A percentile compares a stretch with the other conserved stretches of the same genome.
Evolutionary conservation across 2,888 invertebrate species (phyloP).

Genomic region (Acanthosepion esculentum): DNA sequence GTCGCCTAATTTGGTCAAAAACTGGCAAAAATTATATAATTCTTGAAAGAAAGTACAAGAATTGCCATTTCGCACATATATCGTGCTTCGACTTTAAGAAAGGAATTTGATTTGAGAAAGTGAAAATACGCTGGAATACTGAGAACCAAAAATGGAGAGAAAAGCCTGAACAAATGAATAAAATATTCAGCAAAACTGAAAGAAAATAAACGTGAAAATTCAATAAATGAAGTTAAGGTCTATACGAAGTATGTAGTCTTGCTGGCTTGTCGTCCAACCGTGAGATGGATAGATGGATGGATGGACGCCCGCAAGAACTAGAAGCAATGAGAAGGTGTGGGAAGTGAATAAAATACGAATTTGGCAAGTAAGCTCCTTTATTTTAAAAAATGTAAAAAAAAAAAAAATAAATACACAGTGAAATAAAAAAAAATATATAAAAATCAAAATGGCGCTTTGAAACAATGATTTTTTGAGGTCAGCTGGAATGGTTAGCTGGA

Average conservation of each 20-base stretch:
- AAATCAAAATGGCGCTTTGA: not conserved
- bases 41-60: not conserved
- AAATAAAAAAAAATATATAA: not conserved
- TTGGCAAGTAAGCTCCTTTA: not conserved
- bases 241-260: not conserved
- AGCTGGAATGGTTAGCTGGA: not conserved
- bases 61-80: not conserved
- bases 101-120: not conserved
- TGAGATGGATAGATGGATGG: not conserved
- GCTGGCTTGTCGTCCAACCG: not conserved
- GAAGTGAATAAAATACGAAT: not conserved
- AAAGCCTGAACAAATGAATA: not conserved
- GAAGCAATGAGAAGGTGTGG: not conserved
- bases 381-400: not conserved
- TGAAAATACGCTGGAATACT: not conserved
- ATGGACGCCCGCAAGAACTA: not conserved
- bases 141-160: not conserved
- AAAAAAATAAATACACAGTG: not conserved
- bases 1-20: too few species aligned
- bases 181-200: not conserved
- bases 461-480: constrained; percentile 10
- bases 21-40: not conserved
- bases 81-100: not conserved
- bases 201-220: not conserved
- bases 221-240: not conserved